phyloP scores from a whole-genome alignment of 2,113 vertebrate species.

The Tringa solitaria region DNA sequence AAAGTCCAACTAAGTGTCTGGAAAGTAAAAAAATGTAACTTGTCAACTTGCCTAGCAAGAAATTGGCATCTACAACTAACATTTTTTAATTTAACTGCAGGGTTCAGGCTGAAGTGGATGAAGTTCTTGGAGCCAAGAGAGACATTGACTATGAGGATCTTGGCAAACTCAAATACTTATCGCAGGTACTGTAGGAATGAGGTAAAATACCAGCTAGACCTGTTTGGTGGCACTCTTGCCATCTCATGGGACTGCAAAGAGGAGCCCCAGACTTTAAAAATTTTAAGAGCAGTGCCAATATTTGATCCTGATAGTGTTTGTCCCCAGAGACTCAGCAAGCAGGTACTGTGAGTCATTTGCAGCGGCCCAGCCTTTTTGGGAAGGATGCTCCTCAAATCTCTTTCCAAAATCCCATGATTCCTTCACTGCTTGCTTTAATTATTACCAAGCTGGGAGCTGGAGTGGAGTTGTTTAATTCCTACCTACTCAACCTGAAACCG shows the following conservation, averaged over 20 bases:
- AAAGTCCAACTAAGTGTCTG: neutral
- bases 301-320: neutral
- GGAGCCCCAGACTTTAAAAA: neutral
- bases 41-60: neutral
- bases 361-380: neutral
- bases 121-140: constrained; percentile 86
- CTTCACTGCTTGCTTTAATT: neutral
- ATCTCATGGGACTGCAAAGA: neutral
- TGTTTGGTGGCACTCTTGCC: neutral
- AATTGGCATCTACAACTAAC: neutral
- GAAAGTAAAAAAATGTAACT: neutral
- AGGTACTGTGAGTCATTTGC: neutral
- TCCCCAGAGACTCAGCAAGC: neutral
- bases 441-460: neutral
- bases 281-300: neutral
- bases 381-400: neutral
- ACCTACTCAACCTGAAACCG: neutral
- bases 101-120: constrained; percentile 83
- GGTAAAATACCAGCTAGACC: neutral
- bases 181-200: constrained; percentile 76
- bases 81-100: constrained; percentile 60
- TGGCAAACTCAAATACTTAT: constrained; percentile 83
- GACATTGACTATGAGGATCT: constrained; percentile 87
- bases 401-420: neutral
- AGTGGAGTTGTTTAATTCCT: neutral